Conservation (phyloP, 2,797 vertebrate species). For the Carcharodon carcharias region DNA sequence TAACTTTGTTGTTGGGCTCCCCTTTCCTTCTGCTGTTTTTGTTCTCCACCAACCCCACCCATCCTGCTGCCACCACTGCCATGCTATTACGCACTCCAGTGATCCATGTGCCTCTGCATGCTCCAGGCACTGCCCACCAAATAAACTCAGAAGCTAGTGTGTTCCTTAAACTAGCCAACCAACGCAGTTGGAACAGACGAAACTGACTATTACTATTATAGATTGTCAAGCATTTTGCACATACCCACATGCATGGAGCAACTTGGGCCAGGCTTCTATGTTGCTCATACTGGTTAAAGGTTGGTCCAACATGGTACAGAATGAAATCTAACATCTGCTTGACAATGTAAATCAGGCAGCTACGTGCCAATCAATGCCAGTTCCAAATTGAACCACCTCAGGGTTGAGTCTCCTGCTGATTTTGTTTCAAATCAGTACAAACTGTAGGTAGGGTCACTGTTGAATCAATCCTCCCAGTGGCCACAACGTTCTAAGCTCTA, state of each 20-base stretch:
- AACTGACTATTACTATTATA: background rate
- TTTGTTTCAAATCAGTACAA: background rate
- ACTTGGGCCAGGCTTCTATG: background rate
- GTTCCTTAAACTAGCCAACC: background rate
- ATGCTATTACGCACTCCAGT: background rate
- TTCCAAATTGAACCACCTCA: background rate
- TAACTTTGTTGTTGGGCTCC: background rate
- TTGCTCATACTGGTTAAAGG: background rate
- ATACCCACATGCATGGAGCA: background rate
- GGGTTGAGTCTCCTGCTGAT: background rate
- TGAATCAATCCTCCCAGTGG: background rate
- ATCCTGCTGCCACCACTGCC: background rate
- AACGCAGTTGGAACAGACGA: background rate
- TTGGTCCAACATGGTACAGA: background rate
- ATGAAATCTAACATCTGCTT: background rate
- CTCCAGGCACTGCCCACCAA: background rate
- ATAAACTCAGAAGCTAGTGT: background rate
- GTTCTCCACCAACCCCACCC: background rate
- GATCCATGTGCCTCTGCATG: background rate
- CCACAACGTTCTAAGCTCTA: background rate
- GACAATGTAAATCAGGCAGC: conserved; percentile 4
- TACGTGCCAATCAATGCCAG: background rate
- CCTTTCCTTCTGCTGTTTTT: background rate
- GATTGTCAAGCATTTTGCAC: background rate
- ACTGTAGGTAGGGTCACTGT: background rate